Evolutionary conservation across 2,797 vertebrate species (phyloP), one percentile per base, ranked within the genome.

Genomic region (Mormyrops boulengeri): DNA sequence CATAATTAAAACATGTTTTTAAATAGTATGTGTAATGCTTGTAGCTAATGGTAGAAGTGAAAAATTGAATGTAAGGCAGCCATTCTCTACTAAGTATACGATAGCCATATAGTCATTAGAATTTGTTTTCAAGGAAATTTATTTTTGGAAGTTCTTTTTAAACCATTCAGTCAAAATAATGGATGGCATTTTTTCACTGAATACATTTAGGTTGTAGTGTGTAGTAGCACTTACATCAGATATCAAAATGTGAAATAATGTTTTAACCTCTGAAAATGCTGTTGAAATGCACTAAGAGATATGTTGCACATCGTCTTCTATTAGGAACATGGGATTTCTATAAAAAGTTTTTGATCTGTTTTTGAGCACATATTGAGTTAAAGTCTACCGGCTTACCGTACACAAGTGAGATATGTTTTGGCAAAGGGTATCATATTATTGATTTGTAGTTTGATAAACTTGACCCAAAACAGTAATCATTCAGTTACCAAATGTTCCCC

Each of bases 361-460:
- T 30, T 30, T 30, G 26, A 30, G 69, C 41, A 17, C 30, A 41
- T 38, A 41, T 41, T 38, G 14, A 77, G 34, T 19, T 14, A 77
- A 19, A 41, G 38, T 77, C 69, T 19, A 5, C 14, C 38, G 19
- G 69, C 90, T 94, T 94, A 94, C 92, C 92, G 92, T 92, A 92
- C 92, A 77, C 94, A 94, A 94, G 94, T 96, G 96, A 95, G 93
- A 69, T 92, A 93, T 95, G 94, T 94, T 94, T 91, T 91, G 89
- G 60, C 93, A 93, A 91, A 92, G 92, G 92, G 96, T 96, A 96
- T 97, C 97, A 96, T 96, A 95, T 96, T 94, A 91, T 93, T 96
- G 95, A 97, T 96, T 96, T 94, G 92, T 91, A 91, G 94, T 93
- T 95, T 94, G 94, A 94, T 95, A 94, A 95, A 96, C 95, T 96